Conservation (phyloP, 2,113 vertebrate genomes). For the Chaenogobius annularis region DNA sequence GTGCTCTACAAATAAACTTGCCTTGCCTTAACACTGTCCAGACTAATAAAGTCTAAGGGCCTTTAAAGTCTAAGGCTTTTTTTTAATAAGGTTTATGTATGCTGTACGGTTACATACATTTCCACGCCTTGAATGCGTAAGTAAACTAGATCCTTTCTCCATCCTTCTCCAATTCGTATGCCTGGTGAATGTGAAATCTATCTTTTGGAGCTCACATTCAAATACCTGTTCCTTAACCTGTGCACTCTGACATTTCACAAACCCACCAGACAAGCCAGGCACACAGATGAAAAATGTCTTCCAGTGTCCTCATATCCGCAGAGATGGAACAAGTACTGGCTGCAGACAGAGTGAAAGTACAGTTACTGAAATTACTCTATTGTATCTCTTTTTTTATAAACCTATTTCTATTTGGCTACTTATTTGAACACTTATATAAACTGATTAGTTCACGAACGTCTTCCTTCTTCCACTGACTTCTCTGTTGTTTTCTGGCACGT, state of each 20-base stretch:
- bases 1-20: too few species aligned
- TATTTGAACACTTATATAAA: not conserved
- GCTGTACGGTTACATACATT: not conserved
- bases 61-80: too few species aligned
- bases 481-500: too few species aligned
- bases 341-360: not conserved
- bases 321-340: not conserved
- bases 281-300: conserved; percentile 15
- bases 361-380: not conserved
- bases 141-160: not conserved
- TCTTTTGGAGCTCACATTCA: conserved; percentile 17
- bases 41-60: too few species aligned
- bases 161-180: not conserved
- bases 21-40: too few species aligned
- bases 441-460: too few species aligned
- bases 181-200: not conserved
- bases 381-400: not conserved
- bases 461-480: too few species aligned
- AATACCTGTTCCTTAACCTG: conserved; percentile 9
- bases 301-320: conserved; percentile 20
- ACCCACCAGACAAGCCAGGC: conserved; percentile 8
- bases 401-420: not conserved
- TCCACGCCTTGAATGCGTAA: not conserved
- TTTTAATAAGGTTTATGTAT: not conserved
- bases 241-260: conserved; percentile 23